phyloP scores from a whole-genome alignment of 2,797 vertebrate species.

The Taenioides sp. region DNA sequence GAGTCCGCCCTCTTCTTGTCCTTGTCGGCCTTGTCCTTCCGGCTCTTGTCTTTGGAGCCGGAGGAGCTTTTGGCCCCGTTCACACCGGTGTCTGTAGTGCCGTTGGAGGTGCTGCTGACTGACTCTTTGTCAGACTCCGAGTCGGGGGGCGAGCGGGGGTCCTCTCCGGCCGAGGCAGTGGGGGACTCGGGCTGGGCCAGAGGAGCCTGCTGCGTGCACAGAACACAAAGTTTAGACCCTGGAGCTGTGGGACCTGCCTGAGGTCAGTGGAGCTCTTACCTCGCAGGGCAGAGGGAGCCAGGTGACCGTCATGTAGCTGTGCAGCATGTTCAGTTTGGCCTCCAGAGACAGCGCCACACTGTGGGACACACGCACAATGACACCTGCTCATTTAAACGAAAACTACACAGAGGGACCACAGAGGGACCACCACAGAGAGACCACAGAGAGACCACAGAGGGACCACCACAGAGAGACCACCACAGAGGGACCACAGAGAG shows the following conservation, averaged over 20 bases:
- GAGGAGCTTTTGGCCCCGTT: slow-evolving; percentile 72
- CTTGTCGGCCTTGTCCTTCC: slow-evolving; percentile 83
- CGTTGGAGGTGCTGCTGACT: slow-evolving; percentile 91
- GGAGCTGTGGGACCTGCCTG: no score
- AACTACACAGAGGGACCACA: neutral
- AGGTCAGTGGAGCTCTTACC: slow-evolving; percentile 58
- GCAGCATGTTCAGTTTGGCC: slow-evolving; percentile 91
- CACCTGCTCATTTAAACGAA: neutral
- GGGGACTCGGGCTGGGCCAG: slow-evolving; percentile 95
- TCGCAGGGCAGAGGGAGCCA: slow-evolving; percentile 91
- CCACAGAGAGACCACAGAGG: no score
- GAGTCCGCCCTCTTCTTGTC: slow-evolving; percentile 92
- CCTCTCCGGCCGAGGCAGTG: slow-evolving; percentile 90
- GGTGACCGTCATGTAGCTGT: slow-evolving; percentile 91
- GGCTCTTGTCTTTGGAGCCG: slow-evolving; percentile 75
- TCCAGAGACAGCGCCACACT: slow-evolving; percentile 93
- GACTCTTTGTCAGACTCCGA: slow-evolving; percentile 98
- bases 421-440: no score
- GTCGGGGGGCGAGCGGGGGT: slow-evolving; percentile 86
- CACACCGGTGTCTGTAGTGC: slow-evolving; percentile 77
- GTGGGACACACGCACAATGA: neutral
- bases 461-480: no score
- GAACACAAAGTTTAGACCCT: neutral
- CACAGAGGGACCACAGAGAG: no score
- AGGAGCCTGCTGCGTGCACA: slow-evolving; percentile 80